Evolutionary conservation across 2,113 vertebrate species (phyloP), one percentile per base, ranked within the genome.

Genomic region (Desmodus rotundus): DNA sequence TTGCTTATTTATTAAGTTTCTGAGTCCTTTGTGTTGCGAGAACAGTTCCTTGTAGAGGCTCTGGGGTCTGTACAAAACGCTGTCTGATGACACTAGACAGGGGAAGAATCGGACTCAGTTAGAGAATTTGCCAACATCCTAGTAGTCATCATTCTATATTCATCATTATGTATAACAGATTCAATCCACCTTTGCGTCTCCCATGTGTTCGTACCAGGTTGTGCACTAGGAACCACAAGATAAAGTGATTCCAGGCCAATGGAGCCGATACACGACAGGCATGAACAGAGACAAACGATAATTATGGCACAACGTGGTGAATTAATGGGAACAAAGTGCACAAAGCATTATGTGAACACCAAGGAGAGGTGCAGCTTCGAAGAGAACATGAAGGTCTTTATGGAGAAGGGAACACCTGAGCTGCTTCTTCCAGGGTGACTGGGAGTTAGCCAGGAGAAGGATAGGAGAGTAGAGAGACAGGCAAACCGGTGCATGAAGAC

Each of bases 1-100:
- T 76, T 96, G 78, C 28, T 89, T 22, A 52, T 87, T 8, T 36
- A 97, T 74, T 36, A 97, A 50, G 16, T 61, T 22, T 63, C 72
- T 11, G 41, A 98, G 72, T 13, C 38, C 84, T 86, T 78, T 77
- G 38, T 98, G 47, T 61, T 97, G 72, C 38, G 50, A 89, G 56
- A 96, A 24, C 20, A 98, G 95, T 33, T 97, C 91, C 22, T 72
- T 1, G 24, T 38, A 58, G 41, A 98, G 77, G 16, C 52, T 80
- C 31, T 97, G 47, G 10, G 97, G 97, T 33, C 36, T 86, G 63
- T 65, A n/a, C 4, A 6, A 76, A 45, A 97, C 36, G 10, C 2
- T 22, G 14, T 67, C 7, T 12, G 67, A 10, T 61, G 36, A 4
- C 76, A 93, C 98, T 98, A 77, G 24, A 50, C 91, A 85, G 22